Evolutionary conservation across 2,888 invertebrate genomes (phyloP).

Genomic region (Noctua pronuba): DNA sequence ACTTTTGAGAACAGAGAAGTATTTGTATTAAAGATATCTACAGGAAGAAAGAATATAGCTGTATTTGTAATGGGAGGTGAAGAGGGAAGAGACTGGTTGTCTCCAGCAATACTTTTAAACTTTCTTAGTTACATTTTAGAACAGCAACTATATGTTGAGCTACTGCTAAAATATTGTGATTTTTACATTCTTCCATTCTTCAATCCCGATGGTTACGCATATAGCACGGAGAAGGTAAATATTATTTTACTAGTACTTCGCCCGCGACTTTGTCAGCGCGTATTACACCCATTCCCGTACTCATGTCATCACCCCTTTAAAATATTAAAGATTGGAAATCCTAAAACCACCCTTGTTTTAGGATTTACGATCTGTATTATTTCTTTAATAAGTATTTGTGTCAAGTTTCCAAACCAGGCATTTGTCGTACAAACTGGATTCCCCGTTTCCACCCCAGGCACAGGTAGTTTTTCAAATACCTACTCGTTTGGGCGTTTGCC

Average conservation of each 20-base stretch:
- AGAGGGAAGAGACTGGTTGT: constrained; percentile 82
- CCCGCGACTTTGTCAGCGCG: neutral
- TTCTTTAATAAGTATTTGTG: too few species aligned
- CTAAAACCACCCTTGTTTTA: too few species aligned
- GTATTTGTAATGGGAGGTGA: constrained; percentile 85
- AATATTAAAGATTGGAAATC: neutral
- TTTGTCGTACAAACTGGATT: too few species aligned
- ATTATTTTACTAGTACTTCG: neutral
- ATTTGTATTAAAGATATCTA: constrained; percentile 77
- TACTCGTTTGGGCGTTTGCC: too few species aligned
- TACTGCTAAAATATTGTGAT: constrained; percentile 73
- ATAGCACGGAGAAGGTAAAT: constrained; percentile 76
- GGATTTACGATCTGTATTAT: too few species aligned
- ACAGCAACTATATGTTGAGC: constrained; percentile 56
- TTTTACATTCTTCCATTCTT: constrained; percentile 83
- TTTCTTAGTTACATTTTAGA: constrained; percentile 73
- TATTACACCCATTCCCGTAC: neutral
- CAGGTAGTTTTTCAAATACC: too few species aligned
- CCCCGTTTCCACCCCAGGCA: too few species aligned
- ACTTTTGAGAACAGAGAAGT: constrained; percentile 80
- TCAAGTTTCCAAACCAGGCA: too few species aligned
- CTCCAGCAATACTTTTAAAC: constrained; percentile 78
- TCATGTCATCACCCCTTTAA: neutral
- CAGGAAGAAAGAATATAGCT: constrained; percentile 68
- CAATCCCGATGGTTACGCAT: constrained; percentile 86